phyloP scores from a whole-genome alignment of 2,113 vertebrate species.

The Marmota monax region DNA sequence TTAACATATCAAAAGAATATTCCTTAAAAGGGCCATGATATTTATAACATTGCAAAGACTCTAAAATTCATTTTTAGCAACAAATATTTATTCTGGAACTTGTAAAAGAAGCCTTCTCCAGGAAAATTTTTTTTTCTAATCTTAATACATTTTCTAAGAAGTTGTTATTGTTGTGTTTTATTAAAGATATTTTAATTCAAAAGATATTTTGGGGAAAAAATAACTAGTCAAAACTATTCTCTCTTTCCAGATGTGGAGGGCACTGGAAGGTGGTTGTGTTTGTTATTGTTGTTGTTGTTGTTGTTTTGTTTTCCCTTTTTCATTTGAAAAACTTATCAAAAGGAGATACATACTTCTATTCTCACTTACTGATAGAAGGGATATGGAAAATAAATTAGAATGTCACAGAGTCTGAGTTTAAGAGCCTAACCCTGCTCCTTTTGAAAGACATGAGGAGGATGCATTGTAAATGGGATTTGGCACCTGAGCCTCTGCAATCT shows the following conservation, averaged over 20 bases:
- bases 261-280: background rate
- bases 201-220: background rate
- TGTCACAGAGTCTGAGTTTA: background rate
- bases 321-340: conserved; percentile 23
- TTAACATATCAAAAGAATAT: conserved; percentile 35
- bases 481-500: background rate
- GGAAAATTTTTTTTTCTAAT: background rate
- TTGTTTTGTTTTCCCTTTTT: conserved; percentile 31
- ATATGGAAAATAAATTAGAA: conserved; percentile 55
- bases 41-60: background rate
- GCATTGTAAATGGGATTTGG: conserved; percentile 27
- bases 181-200: conserved; percentile 36
- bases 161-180: background rate
- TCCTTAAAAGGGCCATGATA: background rate
- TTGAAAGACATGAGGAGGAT: background rate
- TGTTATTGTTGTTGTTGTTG: too few relatives aligned
- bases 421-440: background rate
- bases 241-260: background rate
- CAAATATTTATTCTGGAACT: background rate
- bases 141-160: background rate
- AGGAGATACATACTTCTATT: background rate
- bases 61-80: conserved; percentile 40
- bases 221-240: background rate
- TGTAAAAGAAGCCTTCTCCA: background rate
- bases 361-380: conserved; percentile 26